Evolutionary conservation across 2,888 invertebrate genomes (phyloP), one percentile per base, ranked within the genome.

Genomic region (Parthenolecanium corni): DNA sequence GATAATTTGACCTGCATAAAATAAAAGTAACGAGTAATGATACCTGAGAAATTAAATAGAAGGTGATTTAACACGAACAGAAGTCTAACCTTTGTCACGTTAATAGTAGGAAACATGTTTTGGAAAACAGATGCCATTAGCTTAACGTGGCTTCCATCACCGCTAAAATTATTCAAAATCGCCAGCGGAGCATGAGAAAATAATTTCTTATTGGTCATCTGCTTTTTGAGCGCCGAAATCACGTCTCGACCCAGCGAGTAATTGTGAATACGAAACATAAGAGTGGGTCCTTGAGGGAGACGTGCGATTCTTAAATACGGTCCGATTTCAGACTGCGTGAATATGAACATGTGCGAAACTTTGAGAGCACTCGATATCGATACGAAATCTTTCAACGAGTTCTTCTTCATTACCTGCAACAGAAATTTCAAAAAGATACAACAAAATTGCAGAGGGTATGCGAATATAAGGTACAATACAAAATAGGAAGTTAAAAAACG

Each of bases 21-120:
- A 1, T 36, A 12, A 25, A 25, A 5, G 31, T 23, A 20, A 4
- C 23, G 18, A 31, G 5, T 16, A 52, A 16, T 2, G 18, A 25
- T 25, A 20, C 20, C 3, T 49, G 4, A 5, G 21, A 2, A 21
- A 3, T 21, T 23, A 21, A 3, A 23, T 23, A 49, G 14, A 16
- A 46, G 9, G 1, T 11, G 18, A 42, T 18, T 31, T 62, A 5
- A 53, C 36, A 31, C 38, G 42, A 16, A 49, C 2, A 20, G 21
- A n/a, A n/a, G n/a, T n/a, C n/a, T n/a, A n/a, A 90, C 90, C 69
- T 84, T 87, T 38, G 91, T 88, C 66, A 97, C 82, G 74, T 97
- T 96, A 62, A 98, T 92, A 0, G 91, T 86, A 0, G 97, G 97
- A 72, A 97, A 97, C 93, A 98, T 92, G 71, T 95, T 96, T 76